phyloP scores from a whole-genome alignment of 1,140 invertebrate species.

The Drosophila mayri region DNA sequence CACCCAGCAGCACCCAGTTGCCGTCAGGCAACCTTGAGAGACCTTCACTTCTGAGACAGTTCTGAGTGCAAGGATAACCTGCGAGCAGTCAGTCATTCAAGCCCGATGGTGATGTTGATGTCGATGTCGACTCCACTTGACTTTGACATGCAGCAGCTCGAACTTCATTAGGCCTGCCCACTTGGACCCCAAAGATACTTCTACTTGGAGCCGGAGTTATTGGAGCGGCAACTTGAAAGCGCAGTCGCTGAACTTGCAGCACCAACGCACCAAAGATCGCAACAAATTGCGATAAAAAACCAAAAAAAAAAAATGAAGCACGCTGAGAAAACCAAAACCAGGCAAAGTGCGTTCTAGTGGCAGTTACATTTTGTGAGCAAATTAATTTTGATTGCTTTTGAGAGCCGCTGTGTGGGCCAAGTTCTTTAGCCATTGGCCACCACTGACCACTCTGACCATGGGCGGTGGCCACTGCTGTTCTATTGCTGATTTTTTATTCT shows the following conservation, averaged over 20 bases:
- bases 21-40: slow-evolving; percentile 44
- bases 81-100: slow-evolving; percentile 27
- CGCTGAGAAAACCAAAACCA: slow-evolving; percentile 15
- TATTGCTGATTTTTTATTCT: slow-evolving; percentile 19
- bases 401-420: slow-evolving; percentile 54
- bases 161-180: slow-evolving; percentile 49
- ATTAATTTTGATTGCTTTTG: slow-evolving; percentile 80
- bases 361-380: slow-evolving; percentile 77
- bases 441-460: slow-evolving; percentile 67
- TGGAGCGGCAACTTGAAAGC: slow-evolving; percentile 79
- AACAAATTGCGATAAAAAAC: slow-evolving; percentile 57
- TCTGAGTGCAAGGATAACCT: slow-evolving; percentile 77
- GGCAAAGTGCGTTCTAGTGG: slow-evolving; percentile 65
- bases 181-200: slow-evolving; percentile 11
- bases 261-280: slow-evolving; percentile 46
- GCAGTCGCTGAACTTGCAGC: slow-evolving; percentile 71
- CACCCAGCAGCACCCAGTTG: slow-evolving; percentile 24
- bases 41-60: slow-evolving; percentile 66
- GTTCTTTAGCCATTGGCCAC: slow-evolving; percentile 57
- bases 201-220: slow-evolving; percentile 35
- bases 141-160: slow-evolving; percentile 78
- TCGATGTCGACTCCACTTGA: slow-evolving; percentile 66
- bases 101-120: slow-evolving; percentile 27
- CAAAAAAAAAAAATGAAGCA: not conserved
- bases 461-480: slow-evolving; percentile 59